phyloP scores from a whole-genome alignment of 2,888 invertebrate genomes.

The Theodoxus fluviatilis region DNA sequence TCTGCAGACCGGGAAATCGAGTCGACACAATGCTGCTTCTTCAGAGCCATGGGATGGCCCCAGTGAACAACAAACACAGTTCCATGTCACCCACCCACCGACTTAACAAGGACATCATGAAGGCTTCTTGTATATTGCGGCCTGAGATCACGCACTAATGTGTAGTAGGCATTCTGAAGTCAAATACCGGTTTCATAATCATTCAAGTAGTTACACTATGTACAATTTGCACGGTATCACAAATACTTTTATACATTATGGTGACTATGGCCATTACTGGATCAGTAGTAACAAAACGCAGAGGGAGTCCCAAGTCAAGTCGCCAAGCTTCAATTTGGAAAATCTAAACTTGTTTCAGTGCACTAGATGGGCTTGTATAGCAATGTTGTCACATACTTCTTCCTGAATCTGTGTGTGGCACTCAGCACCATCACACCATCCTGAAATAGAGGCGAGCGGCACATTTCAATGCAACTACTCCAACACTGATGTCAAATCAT shows the following conservation, averaged over 20 bases:
- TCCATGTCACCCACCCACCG: too few species aligned
- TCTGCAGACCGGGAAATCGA: too few species aligned
- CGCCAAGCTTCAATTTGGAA: neutral
- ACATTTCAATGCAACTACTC: constrained; percentile 1
- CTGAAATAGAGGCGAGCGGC: constrained; percentile 49
- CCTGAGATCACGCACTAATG: too few species aligned
- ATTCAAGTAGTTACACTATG: neutral
- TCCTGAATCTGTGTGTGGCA: constrained; percentile 96
- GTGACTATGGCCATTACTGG: too few species aligned
- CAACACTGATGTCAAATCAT: neutral
- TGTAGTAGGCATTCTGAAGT: too few species aligned
- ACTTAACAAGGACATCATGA: too few species aligned
- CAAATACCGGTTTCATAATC: neutral
- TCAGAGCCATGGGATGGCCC: too few species aligned
- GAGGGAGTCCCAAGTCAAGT: neutral
- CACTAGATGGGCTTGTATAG: constrained; percentile 91
- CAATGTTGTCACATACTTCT: constrained; percentile 98
- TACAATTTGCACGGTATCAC: too few species aligned
- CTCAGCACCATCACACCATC: constrained; percentile 99
- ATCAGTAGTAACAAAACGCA: constrained; percentile 39
- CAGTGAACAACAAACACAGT: too few species aligned
- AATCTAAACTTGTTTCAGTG: constrained; percentile 20
- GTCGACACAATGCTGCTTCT: too few species aligned
- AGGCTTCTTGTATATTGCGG: too few species aligned
- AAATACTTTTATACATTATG: too few species aligned